Percentiles rank a stretch among this genome's conserved stretches.
phyloP scores from a whole-genome alignment of 1,140 invertebrate species.

The Aphidius ervi region DNA sequence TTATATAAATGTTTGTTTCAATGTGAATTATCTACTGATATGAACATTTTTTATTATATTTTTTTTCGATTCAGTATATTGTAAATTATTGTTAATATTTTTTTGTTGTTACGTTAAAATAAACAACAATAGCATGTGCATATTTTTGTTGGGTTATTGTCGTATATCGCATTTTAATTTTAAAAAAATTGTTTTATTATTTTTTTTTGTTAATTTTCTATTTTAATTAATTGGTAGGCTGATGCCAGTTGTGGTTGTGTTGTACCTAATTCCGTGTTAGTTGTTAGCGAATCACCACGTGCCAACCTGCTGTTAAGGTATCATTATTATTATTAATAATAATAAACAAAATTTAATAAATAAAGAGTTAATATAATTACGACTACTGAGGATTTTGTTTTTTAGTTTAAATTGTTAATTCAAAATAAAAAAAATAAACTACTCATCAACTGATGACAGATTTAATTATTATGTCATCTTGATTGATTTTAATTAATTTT shows the following conservation, averaged over 20 bases:
- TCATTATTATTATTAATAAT: conserved; percentile 32
- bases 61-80: not conserved
- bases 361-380: conserved; percentile 16
- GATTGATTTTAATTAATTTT: too few relatives aligned
- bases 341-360: not conserved
- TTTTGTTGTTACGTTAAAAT: conserved; percentile 7
- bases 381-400: not conserved
- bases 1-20: not conserved
- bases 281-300: conserved; percentile 49
- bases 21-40: not conserved
- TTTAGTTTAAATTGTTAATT: too few relatives aligned
- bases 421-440: too few relatives aligned
- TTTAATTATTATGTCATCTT: too few relatives aligned
- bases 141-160: conserved; percentile 28
- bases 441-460: too few relatives aligned
- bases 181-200: too few relatives aligned
- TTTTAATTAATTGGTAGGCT: conserved; percentile 9
- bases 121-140: conserved; percentile 3
- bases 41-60: conserved; percentile 1
- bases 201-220: too few relatives aligned
- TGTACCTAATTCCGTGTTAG: conserved; percentile 47
- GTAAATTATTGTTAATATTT: conserved; percentile 2
- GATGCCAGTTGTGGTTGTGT: conserved; percentile 20
- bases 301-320: conserved; percentile 46
- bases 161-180: conserved; percentile 21